Conservation (phyloP, 2,797 vertebrate genomes). For the Mareca strepera region DNA sequence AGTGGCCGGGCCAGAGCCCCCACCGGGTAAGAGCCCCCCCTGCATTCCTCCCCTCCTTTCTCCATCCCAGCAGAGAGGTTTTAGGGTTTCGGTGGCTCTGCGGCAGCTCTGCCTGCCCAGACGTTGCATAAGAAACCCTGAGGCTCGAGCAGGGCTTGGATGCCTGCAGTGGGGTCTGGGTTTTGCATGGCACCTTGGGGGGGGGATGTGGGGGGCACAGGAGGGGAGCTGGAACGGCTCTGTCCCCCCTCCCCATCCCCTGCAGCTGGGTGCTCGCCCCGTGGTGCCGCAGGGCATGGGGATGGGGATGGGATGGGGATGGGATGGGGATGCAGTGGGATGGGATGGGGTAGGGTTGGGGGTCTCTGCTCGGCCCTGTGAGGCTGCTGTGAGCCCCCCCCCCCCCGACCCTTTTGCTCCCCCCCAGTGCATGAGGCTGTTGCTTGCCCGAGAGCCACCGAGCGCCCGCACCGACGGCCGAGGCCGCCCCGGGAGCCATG, state of each 20-base stretch:
- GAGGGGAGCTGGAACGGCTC: neutral
- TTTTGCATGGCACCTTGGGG: neutral
- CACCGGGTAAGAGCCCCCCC: accelerated
- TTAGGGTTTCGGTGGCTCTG: neutral
- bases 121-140: neutral
- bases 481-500: conserved; percentile 83
- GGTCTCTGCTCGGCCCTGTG: neutral
- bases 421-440: conserved; percentile 84
- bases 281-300: accelerated
- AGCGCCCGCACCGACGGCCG: neutral
- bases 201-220: accelerated
- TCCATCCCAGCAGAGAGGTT: neutral
- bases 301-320: neutral
- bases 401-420: neutral
- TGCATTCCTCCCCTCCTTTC: accelerated
- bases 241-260: neutral
- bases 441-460: neutral
- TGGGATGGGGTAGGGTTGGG: neutral
- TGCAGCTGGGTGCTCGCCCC: accelerated
- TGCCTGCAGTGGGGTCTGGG: neutral
- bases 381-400: neutral
- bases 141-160: neutral
- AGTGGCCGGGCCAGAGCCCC: neutral
- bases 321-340: neutral
- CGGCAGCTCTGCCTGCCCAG: neutral